phyloP scores from a whole-genome alignment of 2,113 vertebrate species.

The Hyaena hyaena region DNA sequence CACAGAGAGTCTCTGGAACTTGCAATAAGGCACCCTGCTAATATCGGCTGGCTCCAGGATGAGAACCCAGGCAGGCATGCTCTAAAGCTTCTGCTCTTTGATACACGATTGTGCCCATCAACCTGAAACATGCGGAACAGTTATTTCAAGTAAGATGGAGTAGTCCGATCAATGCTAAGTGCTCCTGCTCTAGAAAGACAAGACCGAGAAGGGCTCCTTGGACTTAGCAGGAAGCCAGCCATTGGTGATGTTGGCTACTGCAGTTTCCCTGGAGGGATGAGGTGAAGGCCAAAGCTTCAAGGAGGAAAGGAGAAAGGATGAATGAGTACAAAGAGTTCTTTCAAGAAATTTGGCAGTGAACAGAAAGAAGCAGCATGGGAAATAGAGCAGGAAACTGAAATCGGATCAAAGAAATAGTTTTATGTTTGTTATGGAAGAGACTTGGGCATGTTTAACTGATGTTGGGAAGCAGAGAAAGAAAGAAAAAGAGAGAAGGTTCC shows the following conservation, averaged over 20 bases:
- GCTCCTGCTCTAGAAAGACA: neutral
- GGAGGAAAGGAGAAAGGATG: neutral
- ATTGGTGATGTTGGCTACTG: neutral
- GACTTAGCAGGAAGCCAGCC: neutral
- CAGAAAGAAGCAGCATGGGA: neutral
- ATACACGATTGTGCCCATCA: neutral
- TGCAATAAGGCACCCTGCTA: neutral
- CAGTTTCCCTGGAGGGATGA: neutral
- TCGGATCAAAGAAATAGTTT: neutral
- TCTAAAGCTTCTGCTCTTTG: neutral
- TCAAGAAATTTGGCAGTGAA: neutral
- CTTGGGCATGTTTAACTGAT: neutral
- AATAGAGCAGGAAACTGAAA: neutral
- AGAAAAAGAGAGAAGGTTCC: neutral
- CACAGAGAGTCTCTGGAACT: neutral
- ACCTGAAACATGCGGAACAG: neutral
- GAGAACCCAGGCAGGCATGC: neutral
- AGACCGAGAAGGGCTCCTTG: neutral
- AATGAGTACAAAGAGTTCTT: neutral
- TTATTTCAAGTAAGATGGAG: neutral
- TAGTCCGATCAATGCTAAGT: no score
- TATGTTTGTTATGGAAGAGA: neutral
- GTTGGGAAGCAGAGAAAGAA: neutral
- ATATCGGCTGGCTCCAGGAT: neutral
- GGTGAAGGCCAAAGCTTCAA: neutral